Evolutionary conservation across 2,888 invertebrate species (phyloP), one percentile per base, ranked within the genome.

Genomic region (Thumatha senex): DNA sequence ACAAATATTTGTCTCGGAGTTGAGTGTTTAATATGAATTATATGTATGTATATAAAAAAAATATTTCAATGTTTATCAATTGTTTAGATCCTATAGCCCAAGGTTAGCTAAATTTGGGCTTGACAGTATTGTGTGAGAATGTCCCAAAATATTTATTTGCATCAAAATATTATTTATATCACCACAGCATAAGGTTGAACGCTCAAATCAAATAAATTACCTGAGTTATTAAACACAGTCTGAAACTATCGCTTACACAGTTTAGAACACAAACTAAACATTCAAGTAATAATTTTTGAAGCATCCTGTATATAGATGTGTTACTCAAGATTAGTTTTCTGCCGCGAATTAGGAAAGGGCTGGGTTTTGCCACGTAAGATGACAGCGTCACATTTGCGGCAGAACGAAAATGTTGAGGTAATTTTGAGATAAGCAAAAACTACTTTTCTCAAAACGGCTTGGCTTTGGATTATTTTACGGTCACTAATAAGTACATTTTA

Each of bases 241-340:
- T 31, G 2, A 3, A 31, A 11, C n/a, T 8, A 31, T 31, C 31
- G 5, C 5, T 24, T 24, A 24, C 18, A 24, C 18, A 31, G 31
- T 31, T 31, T 31, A 31, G 1, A 5, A 11, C 31, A 24, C 18
- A 24, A 24, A 24, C 18, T 24, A 24, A 24, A 24, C 18, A 24
- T 24, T 24, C 5, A 24, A 24, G 31, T n/a, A 41, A 11, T 10
- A 8, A 7, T 5, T 13, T 7, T n/a, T 24, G 13, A 30, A 40
- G 9, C 40, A 42, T 5, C 42, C 15, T 33, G 13, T 31, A n/a
- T 31, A 33, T 33, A 7, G 5, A 30, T 9, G 11, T 11, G 54
- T 54, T 54, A n/a, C 29, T n/a, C 11, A 39, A 33, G 48, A 52
- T 56, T 48, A 46, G 39, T 48, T 59, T 52, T 45, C 38, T 31